Conservation (phyloP, 1,140 invertebrate species). For the Diprion similis region DNA sequence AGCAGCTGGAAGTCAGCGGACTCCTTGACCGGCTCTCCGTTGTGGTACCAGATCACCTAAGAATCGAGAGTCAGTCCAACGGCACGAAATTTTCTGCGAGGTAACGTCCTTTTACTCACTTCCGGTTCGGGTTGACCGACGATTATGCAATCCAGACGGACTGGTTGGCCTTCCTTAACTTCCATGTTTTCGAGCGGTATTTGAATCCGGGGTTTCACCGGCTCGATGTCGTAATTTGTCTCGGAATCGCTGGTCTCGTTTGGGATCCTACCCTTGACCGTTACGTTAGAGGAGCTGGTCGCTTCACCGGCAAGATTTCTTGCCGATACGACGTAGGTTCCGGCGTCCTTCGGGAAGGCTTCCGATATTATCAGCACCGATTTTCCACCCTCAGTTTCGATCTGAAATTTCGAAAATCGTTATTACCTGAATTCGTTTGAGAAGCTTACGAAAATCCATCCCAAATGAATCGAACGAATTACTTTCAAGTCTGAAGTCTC, state of each 20-base stretch:
- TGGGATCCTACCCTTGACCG: conserved; percentile 73
- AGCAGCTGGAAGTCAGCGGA: conserved; percentile 81
- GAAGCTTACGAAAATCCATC: not conserved
- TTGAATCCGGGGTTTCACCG: conserved; percentile 76
- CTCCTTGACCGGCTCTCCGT: conserved; percentile 83
- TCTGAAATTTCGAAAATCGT: conserved; percentile 54
- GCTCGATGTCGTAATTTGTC: conserved; percentile 73
- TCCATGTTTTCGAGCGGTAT: conserved; percentile 72
- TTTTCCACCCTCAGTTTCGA: conserved; percentile 66
- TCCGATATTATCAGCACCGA: conserved; percentile 72
- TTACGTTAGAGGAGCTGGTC: conserved; percentile 69
- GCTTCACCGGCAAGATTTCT: conserved; percentile 72
- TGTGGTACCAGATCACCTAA: conserved; percentile 86
- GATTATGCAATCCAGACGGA: conserved; percentile 81
- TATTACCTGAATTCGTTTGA: not conserved
- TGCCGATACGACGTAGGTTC: conserved; percentile 70
- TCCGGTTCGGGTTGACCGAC: conserved; percentile 86
- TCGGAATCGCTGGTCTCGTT: conserved; percentile 79
- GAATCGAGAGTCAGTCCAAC: conserved; percentile 25
- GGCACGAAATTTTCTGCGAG: not conserved
- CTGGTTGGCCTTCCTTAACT: conserved; percentile 74
- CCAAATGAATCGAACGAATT: conserved; percentile 34
- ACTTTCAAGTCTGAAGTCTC: conserved; percentile 64
- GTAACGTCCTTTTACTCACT: conserved; percentile 51
- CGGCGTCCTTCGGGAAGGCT: conserved; percentile 74